Conservation (phyloP, 64 coral and sea anemone species). For the Montipora efflorescens region DNA sequence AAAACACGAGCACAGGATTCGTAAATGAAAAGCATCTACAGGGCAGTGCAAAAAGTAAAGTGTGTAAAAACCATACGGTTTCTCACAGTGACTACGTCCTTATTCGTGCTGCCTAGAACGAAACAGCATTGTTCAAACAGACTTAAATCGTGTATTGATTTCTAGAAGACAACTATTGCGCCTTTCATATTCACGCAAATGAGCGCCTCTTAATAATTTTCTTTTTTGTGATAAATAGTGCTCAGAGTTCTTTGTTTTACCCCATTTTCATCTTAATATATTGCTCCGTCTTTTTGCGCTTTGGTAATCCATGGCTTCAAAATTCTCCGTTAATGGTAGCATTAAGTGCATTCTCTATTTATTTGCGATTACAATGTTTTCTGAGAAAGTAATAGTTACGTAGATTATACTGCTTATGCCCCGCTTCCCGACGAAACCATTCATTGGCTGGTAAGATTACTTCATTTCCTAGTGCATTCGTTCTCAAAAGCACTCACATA, state of each 20-base stretch:
- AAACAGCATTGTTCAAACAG: neutral
- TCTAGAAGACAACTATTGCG: neutral
- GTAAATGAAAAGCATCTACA: too few relatives aligned
- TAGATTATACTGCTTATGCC: neutral
- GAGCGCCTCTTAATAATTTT: neutral
- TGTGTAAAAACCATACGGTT: too few relatives aligned
- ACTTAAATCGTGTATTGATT: neutral
- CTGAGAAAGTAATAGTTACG: slow-evolving; percentile 15
- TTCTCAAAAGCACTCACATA: neutral
- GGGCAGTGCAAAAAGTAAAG: too few relatives aligned
- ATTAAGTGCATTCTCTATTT: slow-evolving; percentile 21
- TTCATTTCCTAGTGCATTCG: slow-evolving; percentile 19
- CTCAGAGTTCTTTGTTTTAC: neutral
- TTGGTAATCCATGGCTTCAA: slow-evolving; percentile 5
- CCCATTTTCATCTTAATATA: neutral
- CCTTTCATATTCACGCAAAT: neutral
- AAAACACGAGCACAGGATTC: neutral
- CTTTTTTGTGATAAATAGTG: neutral
- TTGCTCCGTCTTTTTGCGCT: neutral
- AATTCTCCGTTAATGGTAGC: slow-evolving; percentile 5
- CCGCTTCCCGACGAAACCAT: neutral
- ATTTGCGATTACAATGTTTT: slow-evolving; percentile 24
- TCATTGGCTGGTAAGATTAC: slow-evolving; percentile 6
- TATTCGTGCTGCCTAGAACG: too few relatives aligned
- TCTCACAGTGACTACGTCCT: neutral